A percentile compares a stretch with the other conserved stretches of the same genome.
These are phyloP conservation scores for Cinara cedri DNA, from an alignment of 2,888 invertebrate species.

Conservation along the genomic window DNA sequence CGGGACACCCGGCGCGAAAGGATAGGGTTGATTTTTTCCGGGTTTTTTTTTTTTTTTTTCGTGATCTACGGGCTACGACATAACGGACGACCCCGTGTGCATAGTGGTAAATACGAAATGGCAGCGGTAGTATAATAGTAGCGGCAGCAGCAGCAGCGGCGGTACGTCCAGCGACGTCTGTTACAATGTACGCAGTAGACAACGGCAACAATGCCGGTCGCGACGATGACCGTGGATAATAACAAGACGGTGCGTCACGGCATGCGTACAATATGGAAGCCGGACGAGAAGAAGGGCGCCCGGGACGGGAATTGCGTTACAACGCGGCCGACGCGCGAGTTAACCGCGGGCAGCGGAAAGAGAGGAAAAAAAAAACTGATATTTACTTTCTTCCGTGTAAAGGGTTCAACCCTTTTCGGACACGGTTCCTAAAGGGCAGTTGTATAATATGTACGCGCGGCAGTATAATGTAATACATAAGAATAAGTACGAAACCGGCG, in stretches of 20 bases:
- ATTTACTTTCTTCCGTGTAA: slow-evolving; percentile 38
- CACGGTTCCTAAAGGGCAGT: slow-evolving; percentile 52
- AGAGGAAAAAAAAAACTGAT: slow-evolving; percentile 11
- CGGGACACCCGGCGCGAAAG: slow-evolving; percentile 28
- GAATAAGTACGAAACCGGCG: background rate
- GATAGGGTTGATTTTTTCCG: slow-evolving; percentile 45
- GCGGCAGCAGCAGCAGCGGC: background rate
- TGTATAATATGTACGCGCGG: background rate
- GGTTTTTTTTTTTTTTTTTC: background rate
- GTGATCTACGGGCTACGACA: background rate
- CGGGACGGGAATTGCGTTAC: no score
- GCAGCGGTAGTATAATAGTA: background rate
- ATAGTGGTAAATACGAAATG: background rate
- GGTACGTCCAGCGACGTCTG: no score
- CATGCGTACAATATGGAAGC: slow-evolving; percentile 23
- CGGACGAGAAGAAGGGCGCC: slow-evolving; percentile 33
- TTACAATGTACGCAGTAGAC: no score
- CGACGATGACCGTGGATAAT: background rate
- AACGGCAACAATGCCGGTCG: background rate
- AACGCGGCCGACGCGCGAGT: background rate
- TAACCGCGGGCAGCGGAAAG: background rate
- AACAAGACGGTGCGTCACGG: slow-evolving; percentile 21
- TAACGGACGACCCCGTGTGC: background rate
- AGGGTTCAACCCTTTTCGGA: slow-evolving; percentile 55
- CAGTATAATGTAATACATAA: no score